Evolutionary conservation across 2,113 vertebrate species (phyloP), one percentile per base, ranked within the genome.

Genomic region (Nicator chloris): DNA sequence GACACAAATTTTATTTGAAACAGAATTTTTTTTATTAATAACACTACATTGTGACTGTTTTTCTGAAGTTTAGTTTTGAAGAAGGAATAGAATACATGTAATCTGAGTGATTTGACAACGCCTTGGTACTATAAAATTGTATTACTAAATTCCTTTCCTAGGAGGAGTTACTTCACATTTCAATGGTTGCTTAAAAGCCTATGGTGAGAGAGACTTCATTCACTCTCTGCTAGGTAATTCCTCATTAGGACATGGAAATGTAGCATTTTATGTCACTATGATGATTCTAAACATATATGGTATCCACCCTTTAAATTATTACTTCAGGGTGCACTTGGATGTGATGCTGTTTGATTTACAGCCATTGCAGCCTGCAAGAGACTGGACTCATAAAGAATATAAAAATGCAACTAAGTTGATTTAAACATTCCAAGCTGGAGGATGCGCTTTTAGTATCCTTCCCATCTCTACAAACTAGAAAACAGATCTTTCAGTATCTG

Each of bases 261-360:
- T 90, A 85, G 87, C 1, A 4, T 78, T 93, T 72, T 72, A 47
- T 37, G 23, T 81, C 21, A 30, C 30, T 54, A 56, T 79, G 45
- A 91, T 42, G 85, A 54, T 63, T 66, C 47, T 91, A 94, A 95
- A 87, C 73, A 82, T 72, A 49, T 42, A 82, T 75, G 24, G 51
- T 97, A 93, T 71, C 94, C 96, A 90, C 88, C 40, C 80, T 96
- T 92, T 92, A 95, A 96, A 83, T 97, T 91, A 95, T 96, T 64
- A 47, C 90, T 95, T 95, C 21, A 31, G 73, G 83, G 16, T 94
- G 54, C 92, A 82, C 72, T 63, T 93, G 51, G 44, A n/a, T 90
- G 68, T 93, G 61, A 75, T 94, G 47, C 35, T 93, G 54, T 66
- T 96, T 92, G 72, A 96, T 95, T 95, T 96, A 90, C 64, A 91